Percentiles rank a stretch among this genome's conserved stretches.
Evolutionary conservation across 2,797 vertebrate genomes (phyloP).

Genomic region (Spinus pinus): DNA sequence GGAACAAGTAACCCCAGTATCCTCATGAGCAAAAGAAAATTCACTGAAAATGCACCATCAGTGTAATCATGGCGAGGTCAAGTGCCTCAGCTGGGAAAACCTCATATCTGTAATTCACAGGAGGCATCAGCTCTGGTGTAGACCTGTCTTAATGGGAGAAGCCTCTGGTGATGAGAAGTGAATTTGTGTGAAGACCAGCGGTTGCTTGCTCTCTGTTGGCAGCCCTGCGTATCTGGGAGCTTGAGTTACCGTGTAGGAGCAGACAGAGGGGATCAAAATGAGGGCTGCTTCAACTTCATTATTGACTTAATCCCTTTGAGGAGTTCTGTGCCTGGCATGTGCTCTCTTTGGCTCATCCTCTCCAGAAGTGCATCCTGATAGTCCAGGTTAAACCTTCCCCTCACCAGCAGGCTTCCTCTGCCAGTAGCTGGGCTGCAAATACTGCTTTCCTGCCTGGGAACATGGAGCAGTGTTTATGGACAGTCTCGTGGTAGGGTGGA

Average conservation of each 20-base stretch:
- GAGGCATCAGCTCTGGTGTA: conserved; percentile 18
- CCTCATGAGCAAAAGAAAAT: background rate
- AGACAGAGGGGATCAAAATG: background rate
- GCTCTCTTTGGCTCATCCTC: background rate
- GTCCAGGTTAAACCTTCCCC: background rate
- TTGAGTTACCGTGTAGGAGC: background rate
- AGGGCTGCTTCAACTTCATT: background rate
- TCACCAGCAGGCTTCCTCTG: background rate
- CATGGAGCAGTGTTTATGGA: background rate
- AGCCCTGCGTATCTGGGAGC: accelerated
- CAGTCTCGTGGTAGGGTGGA: accelerated
- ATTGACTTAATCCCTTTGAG: background rate
- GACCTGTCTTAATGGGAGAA: background rate
- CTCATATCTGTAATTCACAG: background rate
- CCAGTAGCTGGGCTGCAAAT: background rate
- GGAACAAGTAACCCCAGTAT: background rate
- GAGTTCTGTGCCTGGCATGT: background rate
- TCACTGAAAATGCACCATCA: background rate
- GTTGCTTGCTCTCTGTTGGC: background rate
- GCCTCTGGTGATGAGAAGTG: background rate
- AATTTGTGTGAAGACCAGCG: background rate
- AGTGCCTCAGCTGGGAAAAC: background rate
- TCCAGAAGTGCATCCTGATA: background rate
- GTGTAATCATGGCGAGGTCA: background rate
- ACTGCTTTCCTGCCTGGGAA: background rate